phyloP scores from a whole-genome alignment of 2,113 vertebrate species.

The Cranoglanis bouderius region DNA sequence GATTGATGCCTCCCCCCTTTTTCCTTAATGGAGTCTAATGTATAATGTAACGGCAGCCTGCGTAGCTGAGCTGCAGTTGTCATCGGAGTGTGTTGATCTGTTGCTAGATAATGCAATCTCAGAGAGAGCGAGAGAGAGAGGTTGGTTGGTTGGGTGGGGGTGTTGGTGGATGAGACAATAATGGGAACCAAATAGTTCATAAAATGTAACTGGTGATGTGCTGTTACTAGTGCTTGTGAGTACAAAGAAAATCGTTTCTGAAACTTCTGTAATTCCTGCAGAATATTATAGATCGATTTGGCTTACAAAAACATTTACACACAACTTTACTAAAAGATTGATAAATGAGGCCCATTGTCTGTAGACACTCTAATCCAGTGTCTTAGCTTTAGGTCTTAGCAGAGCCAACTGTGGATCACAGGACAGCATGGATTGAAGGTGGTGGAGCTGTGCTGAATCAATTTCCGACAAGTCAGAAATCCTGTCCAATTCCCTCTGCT shows the following conservation, averaged over 20 bases:
- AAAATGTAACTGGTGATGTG: background rate
- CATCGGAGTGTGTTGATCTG: background rate
- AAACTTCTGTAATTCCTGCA: background rate
- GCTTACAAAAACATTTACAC: background rate
- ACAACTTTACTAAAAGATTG: background rate
- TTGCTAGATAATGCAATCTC: background rate
- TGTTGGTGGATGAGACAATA: too few species aligned
- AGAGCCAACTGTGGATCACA: constrained; percentile 5
- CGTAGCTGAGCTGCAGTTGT: background rate
- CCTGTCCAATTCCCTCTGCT: constrained; percentile 40
- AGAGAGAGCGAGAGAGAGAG: background rate
- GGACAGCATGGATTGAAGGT: constrained; percentile 10
- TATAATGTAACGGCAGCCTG: constrained; percentile 33
- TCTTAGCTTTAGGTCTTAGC: background rate
- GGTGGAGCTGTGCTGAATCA: constrained; percentile 20
- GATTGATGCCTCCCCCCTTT: constrained; percentile 10
- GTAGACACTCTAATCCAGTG: constrained; percentile 16
- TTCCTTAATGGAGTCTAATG: constrained; percentile 37
- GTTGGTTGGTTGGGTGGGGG: too few species aligned
- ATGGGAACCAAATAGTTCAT: background rate
- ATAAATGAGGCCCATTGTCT: background rate
- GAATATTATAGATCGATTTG: background rate
- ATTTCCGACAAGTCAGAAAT: constrained; percentile 29
- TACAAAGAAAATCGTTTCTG: background rate
- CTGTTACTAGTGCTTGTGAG: background rate